phyloP scores from a whole-genome alignment of 2,797 vertebrate genomes.

The Argentina silus region DNA sequence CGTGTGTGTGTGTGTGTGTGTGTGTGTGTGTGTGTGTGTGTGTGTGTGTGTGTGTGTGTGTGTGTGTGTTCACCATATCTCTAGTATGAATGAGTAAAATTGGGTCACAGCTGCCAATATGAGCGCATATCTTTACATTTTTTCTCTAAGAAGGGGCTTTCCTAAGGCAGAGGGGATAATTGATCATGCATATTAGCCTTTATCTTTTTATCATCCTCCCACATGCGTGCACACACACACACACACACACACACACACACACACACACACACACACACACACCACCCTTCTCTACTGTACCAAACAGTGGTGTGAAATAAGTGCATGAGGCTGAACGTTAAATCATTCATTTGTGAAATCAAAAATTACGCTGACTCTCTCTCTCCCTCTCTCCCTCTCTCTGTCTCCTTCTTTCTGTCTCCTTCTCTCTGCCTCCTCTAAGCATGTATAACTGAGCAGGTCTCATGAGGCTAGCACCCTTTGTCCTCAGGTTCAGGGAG shows the following conservation, averaged over 20 bases:
- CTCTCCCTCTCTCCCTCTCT: slow-evolving; percentile 27
- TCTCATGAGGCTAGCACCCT: slow-evolving; percentile 11
- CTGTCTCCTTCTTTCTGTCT: background rate
- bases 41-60: slow-evolving; percentile 22
- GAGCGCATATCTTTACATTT: slow-evolving; percentile 39
- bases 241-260: slow-evolving; percentile 8
- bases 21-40: slow-evolving; percentile 13
- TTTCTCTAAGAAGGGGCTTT: slow-evolving; percentile 50
- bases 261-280: slow-evolving; percentile 20
- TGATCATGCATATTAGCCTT: slow-evolving; percentile 49
- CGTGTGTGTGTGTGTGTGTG: slow-evolving; percentile 46
- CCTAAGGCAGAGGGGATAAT: slow-evolving; percentile 52
- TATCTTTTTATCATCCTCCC: slow-evolving; percentile 22
- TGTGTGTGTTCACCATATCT: slow-evolving; percentile 29
- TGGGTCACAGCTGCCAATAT: slow-evolving; percentile 80
- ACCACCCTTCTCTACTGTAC: slow-evolving; percentile 8
- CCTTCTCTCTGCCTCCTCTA: background rate
- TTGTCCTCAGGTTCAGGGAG: slow-evolving; percentile 17
- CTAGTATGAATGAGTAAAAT: slow-evolving; percentile 65
- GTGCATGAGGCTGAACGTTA: slow-evolving; percentile 27
- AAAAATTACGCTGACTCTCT: slow-evolving; percentile 42
- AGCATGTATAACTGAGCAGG: slow-evolving; percentile 49
- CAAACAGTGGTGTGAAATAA: slow-evolving; percentile 19
- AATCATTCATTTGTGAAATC: slow-evolving; percentile 59
- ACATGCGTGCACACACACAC: slow-evolving; percentile 4